Evolutionary conservation across 2,797 vertebrate species (phyloP).

Genomic region (Heliangelus exortis): DNA sequence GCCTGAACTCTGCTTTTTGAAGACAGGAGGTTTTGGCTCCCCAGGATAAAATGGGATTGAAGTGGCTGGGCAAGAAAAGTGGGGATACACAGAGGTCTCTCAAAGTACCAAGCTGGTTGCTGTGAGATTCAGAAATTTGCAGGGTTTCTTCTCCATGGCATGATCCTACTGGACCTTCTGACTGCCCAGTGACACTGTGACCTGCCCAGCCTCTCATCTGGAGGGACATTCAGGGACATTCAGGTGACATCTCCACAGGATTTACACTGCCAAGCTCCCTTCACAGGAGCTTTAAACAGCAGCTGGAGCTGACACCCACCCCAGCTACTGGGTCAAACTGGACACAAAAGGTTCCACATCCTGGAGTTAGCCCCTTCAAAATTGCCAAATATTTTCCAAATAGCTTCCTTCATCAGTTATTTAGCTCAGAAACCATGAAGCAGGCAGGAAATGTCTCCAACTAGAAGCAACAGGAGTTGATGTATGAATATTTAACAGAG

Average conservation of each 20-base stretch:
- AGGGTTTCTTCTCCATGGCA: neutral
- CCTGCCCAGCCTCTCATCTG: neutral
- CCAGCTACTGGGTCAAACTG: neutral
- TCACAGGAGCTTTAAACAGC: neutral
- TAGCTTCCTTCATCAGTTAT: neutral
- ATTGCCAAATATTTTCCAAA: neutral
- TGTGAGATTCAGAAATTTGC: neutral
- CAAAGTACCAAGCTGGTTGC: neutral
- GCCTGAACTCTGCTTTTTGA: neutral
- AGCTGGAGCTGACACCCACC: neutral
- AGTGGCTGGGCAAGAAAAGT: neutral
- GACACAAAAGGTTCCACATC: neutral
- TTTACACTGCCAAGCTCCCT: neutral
- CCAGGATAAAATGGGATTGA: neutral
- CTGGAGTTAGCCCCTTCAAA: neutral
- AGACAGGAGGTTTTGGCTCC: conserved; percentile 32
- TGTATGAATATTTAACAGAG: neutral
- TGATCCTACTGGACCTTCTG: accelerated
- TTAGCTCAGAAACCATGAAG: neutral
- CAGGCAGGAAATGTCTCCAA: neutral
- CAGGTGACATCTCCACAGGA: neutral
- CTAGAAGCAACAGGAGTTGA: neutral
- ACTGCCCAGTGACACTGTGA: neutral
- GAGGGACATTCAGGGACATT: neutral
- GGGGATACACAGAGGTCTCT: neutral